Evolutionary conservation across 2,888 invertebrate species (phyloP).

Genomic region (Rotaria macrura): DNA sequence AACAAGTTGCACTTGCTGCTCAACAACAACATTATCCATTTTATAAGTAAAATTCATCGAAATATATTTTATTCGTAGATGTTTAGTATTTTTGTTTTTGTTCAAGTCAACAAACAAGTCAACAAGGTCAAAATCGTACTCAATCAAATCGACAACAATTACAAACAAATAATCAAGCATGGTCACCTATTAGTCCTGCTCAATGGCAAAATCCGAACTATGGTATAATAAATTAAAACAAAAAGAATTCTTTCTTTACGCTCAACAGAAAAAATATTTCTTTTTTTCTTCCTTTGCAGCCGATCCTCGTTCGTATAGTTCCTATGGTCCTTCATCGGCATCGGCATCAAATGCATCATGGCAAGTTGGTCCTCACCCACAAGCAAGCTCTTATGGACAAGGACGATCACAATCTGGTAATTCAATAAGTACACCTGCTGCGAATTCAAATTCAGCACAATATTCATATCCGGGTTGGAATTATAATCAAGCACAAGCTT

Average conservation of each 20-base stretch:
- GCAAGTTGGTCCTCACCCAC: constrained; percentile 15
- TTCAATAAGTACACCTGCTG: neutral
- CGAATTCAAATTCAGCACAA: neutral
- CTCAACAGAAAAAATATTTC: too few species aligned
- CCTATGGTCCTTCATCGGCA: neutral
- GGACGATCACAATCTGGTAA: constrained; percentile 10
- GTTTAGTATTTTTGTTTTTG: too few species aligned
- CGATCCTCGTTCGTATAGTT: constrained; percentile 16
- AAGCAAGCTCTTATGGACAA: constrained; percentile 6
- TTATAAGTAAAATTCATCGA: neutral
- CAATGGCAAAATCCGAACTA: constrained; percentile 16
- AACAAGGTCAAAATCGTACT: constrained; percentile 10
- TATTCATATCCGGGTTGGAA: neutral
- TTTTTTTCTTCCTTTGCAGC: neutral
- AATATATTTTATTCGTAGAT: neutral
- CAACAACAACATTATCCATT: constrained; percentile 9
- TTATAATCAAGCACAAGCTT: neutral
- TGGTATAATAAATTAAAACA: neutral
- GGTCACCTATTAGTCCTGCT: constrained; percentile 5
- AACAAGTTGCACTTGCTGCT: neutral
- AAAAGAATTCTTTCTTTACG: neutral
- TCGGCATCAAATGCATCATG: neutral
- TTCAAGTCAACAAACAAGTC: neutral
- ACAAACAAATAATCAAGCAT: neutral
- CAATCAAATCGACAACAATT: constrained; percentile 15